phyloP scores from a whole-genome alignment of 2,888 invertebrate genomes.

The Lycaena phlaeas region DNA sequence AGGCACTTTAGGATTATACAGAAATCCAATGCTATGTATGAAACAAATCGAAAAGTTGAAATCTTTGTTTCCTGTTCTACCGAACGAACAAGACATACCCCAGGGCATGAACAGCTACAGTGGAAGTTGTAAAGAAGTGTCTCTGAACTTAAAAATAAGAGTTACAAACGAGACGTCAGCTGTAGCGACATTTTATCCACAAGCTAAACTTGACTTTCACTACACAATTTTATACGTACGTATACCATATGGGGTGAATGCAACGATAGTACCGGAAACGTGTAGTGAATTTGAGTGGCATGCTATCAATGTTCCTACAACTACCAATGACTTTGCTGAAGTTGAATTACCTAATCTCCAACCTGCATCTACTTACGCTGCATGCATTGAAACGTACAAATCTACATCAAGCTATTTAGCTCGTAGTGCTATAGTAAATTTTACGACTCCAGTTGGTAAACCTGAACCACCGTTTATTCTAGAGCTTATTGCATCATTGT shows the following conservation, averaged over 20 bases:
- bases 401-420: constrained; percentile 29
- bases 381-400: constrained; percentile 52
- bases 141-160: constrained; percentile 34
- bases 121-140: constrained; percentile 39
- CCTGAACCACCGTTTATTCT: constrained; percentile 55
- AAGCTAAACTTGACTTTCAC: constrained; percentile 27
- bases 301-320: constrained; percentile 29
- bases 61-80: constrained; percentile 30
- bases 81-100: constrained; percentile 35
- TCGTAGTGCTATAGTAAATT: constrained; percentile 44
- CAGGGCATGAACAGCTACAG: constrained; percentile 47
- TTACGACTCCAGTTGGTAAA: constrained; percentile 45
- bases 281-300: constrained; percentile 57
- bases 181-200: constrained; percentile 35
- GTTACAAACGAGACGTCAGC: constrained; percentile 39
- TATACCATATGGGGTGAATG: constrained; percentile 31
- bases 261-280: constrained; percentile 42
- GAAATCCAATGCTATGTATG: constrained; percentile 86
- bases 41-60: constrained; percentile 72
- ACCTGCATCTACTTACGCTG: constrained; percentile 52
- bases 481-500: constrained; percentile 41
- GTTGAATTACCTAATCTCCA: constrained; percentile 33
- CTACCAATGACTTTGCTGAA: constrained; percentile 24
- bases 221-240: constrained; percentile 48
- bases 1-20: constrained; percentile 82